Conservation (phyloP, 2,797 vertebrate species). For the Hypotaenidia philippensis region DNA sequence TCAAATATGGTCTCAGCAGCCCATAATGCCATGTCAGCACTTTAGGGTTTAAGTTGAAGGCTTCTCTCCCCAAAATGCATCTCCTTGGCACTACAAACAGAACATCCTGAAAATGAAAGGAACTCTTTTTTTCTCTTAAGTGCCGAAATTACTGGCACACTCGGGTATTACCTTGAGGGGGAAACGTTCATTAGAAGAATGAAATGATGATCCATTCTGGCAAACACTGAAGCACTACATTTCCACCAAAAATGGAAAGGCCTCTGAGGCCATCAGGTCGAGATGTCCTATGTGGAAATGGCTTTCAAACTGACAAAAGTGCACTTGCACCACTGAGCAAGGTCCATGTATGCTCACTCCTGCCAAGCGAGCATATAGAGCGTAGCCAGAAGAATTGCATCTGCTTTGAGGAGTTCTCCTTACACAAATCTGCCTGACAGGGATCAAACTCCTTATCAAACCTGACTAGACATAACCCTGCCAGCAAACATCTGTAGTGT, state of each 20-base stretch:
- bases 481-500: slow-evolving; percentile 49
- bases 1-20: neutral
- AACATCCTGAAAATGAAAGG: neutral
- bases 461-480: neutral
- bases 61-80: neutral
- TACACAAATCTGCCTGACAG: neutral
- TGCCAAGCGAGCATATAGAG: neutral
- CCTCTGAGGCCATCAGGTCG: neutral
- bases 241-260: neutral
- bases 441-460: slow-evolving; percentile 42
- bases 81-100: neutral
- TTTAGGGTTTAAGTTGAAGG: neutral
- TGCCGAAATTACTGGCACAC: neutral
- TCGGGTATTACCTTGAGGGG: neutral
- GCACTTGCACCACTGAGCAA: neutral
- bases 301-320: neutral
- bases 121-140: neutral
- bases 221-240: neutral
- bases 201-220: neutral
- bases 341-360: neutral
- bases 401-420: neutral
- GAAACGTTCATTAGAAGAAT: neutral
- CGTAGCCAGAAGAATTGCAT: neutral
- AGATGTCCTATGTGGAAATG: accelerated
- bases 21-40: neutral